Evolutionary conservation across 2,113 vertebrate genomes (phyloP).

Genomic region (Cyanoderma ruficeps): DNA sequence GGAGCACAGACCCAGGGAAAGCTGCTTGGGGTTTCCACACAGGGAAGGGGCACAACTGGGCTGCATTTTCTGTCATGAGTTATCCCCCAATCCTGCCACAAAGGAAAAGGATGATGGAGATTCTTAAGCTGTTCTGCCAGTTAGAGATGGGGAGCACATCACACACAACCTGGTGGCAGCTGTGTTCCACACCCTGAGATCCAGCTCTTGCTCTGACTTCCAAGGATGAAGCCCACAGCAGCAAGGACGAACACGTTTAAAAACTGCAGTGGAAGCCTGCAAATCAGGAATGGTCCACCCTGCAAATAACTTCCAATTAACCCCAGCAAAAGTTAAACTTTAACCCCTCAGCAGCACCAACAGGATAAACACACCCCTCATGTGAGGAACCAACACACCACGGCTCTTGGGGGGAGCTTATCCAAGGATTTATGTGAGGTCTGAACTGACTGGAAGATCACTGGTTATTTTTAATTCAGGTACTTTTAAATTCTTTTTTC

Average conservation of each 20-base stretch:
- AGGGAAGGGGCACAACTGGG: neutral
- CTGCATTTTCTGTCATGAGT: neutral
- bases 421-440: neutral
- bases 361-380: neutral
- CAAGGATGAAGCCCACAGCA: neutral
- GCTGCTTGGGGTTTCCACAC: neutral
- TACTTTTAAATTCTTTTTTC: neutral
- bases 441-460: neutral
- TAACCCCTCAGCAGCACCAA: neutral
- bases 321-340: neutral
- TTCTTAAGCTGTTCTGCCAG: neutral
- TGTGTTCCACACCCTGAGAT: neutral
- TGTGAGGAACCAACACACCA: accelerated
- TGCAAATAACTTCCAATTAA: neutral
- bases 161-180: neutral
- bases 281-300: neutral
- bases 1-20: neutral
- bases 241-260: neutral
- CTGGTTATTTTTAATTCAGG: neutral
- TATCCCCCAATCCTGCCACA: neutral
- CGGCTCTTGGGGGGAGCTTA: accelerated
- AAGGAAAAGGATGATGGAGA: neutral
- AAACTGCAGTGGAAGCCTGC: neutral
- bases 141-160: neutral
- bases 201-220: neutral